Conservation (phyloP, 2,797 vertebrate species). For the Galaxias olidus region DNA sequence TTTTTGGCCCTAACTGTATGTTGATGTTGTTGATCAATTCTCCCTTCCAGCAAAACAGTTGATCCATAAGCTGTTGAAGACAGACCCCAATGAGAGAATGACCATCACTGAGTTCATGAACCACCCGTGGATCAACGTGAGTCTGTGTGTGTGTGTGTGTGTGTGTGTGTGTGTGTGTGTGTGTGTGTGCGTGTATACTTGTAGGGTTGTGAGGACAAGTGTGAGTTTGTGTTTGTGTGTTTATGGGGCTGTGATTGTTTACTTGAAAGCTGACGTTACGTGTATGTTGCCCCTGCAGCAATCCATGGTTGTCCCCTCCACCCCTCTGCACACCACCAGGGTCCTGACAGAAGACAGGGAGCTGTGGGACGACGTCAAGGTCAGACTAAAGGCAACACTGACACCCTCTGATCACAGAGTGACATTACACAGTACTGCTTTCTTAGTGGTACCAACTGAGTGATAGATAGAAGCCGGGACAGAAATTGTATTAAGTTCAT, state of each 20-base stretch:
- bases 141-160: slow-evolving; percentile 39
- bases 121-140: slow-evolving; percentile 96
- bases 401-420: slow-evolving; percentile 40
- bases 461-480: not conserved
- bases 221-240: slow-evolving; percentile 4
- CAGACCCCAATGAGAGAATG: slow-evolving; percentile 95
- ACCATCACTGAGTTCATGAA: slow-evolving; percentile 94
- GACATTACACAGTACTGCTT: slow-evolving; percentile 33
- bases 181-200: slow-evolving; percentile 8
- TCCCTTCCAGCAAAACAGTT: slow-evolving; percentile 84
- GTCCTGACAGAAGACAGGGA: slow-evolving; percentile 94
- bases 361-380: slow-evolving; percentile 98
- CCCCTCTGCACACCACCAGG: slow-evolving; percentile 92
- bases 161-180: slow-evolving; percentile 6
- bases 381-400: slow-evolving; percentile 65
- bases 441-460: too few relatives aligned
- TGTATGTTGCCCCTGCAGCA: slow-evolving; percentile 73
- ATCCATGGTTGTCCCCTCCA: slow-evolving; percentile 92
- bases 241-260: not conserved
- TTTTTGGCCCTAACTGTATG: too few relatives aligned
- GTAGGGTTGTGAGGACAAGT: not conserved
- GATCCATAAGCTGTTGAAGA: slow-evolving; percentile 93
- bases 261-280: not conserved
- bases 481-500: too few relatives aligned
- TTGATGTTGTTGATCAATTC: slow-evolving; percentile 19